Evolutionary conservation across 2,113 vertebrate species (phyloP).

Genomic region (Mixornis gularis): DNA sequence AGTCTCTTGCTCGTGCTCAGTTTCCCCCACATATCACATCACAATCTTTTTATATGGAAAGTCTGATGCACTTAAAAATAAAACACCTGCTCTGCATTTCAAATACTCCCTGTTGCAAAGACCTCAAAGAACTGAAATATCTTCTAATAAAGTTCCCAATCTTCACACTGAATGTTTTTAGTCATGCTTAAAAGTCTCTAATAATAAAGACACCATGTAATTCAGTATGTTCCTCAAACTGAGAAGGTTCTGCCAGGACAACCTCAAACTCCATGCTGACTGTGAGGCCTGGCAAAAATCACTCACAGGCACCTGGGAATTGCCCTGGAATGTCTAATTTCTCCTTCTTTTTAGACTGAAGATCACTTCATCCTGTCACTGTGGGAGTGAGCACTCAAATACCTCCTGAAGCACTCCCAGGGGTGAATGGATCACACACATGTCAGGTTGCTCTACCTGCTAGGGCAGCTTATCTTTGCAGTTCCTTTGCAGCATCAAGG

Average conservation of each 20-base stretch:
- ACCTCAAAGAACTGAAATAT: background rate
- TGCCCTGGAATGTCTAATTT: background rate
- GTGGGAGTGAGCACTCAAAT: background rate
- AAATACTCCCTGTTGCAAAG: background rate
- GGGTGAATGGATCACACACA: background rate
- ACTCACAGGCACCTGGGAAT: background rate
- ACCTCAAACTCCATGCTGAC: background rate
- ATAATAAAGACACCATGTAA: background rate
- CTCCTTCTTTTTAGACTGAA: background rate
- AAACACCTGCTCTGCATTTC: background rate
- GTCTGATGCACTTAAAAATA: background rate
- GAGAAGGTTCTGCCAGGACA: background rate
- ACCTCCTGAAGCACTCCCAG: background rate
- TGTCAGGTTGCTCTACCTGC: fast-evolving
- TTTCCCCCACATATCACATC: background rate
- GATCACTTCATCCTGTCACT: background rate
- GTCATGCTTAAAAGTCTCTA: background rate
- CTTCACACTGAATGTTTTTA: background rate
- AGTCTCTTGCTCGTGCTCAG: background rate
- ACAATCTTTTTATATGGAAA: background rate
- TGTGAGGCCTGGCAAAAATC: background rate
- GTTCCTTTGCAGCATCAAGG: background rate
- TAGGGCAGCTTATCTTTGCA: background rate
- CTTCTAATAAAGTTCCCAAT: background rate
- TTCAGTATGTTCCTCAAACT: background rate